phyloP scores from a whole-genome alignment of 2,113 vertebrate species.

The Clarias batrachus region DNA sequence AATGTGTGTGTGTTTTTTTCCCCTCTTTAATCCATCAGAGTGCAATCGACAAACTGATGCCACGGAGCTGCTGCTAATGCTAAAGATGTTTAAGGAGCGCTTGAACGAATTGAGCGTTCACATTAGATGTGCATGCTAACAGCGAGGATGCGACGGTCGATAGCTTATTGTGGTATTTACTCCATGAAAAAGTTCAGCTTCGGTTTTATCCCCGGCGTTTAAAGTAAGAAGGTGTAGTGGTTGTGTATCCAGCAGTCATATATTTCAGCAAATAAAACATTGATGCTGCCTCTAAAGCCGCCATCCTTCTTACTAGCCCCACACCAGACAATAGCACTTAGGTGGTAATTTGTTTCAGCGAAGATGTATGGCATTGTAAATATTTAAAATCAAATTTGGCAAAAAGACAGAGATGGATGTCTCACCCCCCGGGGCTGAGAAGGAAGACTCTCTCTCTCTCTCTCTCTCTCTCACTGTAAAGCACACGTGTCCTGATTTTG shows the following conservation, averaged over 20 bases:
- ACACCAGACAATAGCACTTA: slow-evolving; percentile 96
- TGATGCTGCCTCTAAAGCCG: slow-evolving; percentile 94
- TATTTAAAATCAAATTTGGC: slow-evolving; percentile 99
- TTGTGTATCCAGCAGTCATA: slow-evolving; percentile 80
- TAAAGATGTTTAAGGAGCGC: background rate
- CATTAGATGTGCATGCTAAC: slow-evolving; percentile 7
- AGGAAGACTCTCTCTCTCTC: slow-evolving; percentile 69
- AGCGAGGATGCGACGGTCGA: background rate
- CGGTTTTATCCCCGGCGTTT: slow-evolving; percentile 60
- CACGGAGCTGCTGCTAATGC: background rate
- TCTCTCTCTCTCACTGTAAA: slow-evolving; percentile 54
- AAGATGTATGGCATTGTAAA: slow-evolving; percentile 99
- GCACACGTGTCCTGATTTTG: slow-evolving; percentile 56
- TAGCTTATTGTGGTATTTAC: slow-evolving; percentile 40
- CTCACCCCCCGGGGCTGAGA: slow-evolving; percentile 75
- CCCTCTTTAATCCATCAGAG: background rate
- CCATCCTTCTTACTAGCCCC: slow-evolving; percentile 92
- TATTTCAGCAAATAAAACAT: slow-evolving; percentile 99
- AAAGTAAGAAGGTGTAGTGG: slow-evolving; percentile 70
- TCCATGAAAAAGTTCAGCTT: slow-evolving; percentile 61
- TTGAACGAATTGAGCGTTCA: background rate
- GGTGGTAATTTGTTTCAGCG: slow-evolving; percentile 93
- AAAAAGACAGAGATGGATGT: slow-evolving; percentile 99
- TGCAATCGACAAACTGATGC: slow-evolving; percentile 1
- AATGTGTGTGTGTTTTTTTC: background rate